phyloP scores from a whole-genome alignment of 92 coral and sea anemone species.

The Palythoa grandiflora region DNA sequence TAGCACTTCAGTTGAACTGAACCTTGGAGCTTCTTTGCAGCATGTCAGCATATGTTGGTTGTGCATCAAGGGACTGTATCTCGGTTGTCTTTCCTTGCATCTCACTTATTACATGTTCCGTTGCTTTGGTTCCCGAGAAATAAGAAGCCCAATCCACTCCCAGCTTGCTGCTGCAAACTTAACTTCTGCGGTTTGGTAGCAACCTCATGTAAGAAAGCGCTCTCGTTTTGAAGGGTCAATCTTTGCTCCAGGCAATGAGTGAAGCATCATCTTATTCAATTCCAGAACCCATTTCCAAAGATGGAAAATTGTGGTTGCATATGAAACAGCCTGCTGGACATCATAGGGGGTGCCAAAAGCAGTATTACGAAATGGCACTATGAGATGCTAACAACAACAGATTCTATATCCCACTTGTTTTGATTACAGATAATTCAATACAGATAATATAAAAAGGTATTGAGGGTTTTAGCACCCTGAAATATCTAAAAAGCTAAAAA shows the following conservation, averaged over 20 bases:
- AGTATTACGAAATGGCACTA: conserved; percentile 48
- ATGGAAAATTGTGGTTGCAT: conserved; percentile 51
- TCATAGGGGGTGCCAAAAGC: conserved; percentile 55
- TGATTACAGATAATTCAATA: no score
- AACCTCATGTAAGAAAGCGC: no score
- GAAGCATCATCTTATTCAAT: conserved; percentile 48
- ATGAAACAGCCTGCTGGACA: conserved; percentile 61
- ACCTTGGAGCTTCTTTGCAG: no score
- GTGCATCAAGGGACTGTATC: no score
- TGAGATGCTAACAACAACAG: neutral
- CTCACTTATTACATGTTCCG: neutral
- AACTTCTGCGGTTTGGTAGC: conserved; percentile 55
- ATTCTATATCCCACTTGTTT: no score
- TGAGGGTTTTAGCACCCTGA: no score
- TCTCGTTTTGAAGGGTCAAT: conserved; percentile 38
- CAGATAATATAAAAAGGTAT: no score
- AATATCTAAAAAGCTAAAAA: no score
- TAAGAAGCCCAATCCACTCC: conserved; percentile 58
- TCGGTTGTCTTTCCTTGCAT: neutral
- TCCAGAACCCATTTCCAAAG: conserved; percentile 48
- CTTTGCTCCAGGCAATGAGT: conserved; percentile 54
- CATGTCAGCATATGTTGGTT: no score
- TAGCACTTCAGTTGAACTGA: no score
- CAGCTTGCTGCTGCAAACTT: conserved; percentile 62
- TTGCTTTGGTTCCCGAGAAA: conserved; percentile 27